Base-by-base conservation (phyloP, 1,140 invertebrate genomes). In the Lepidostoma basale region DNA sequence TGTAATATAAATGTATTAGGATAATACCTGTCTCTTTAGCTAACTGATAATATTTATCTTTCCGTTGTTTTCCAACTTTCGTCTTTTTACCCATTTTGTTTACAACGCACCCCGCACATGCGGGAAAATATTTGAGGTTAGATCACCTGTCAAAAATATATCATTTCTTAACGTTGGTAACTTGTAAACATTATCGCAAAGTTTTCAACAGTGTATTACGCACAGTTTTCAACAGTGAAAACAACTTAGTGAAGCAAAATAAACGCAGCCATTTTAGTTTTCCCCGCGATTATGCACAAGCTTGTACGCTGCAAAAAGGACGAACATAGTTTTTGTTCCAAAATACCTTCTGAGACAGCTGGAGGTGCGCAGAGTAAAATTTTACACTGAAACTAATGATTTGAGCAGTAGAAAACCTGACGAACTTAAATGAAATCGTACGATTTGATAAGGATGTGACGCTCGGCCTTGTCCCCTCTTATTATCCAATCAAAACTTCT, bases 11-110 rank as follows among this genome's bases (percentile, higher is more conserved):
- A n/a, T n/a, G n/a, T n/a, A n/a, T n/a, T n/a, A n/a, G n/a, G n/a
- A n/a, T n/a, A n/a, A n/a, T 23, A 96, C 96, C 98, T 75, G 96
- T 97, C 88, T 99, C 97, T 83, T 99, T 99, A 16, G 98, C 97
- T 74, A 99, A 85, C 76, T 98, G 93, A 84, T 99, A 99, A 85
- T 94, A 99, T 84, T 97, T 98, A 89, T 99, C 98, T 79, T 92
- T 95, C 23, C 98, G 88, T 75, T 97, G 92, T 84, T 99, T 99
- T 89, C 98, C 98, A 81, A 95, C 88, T 91, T 99, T 99, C 0
- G 86, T 82, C 80, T 99, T 99, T 77, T 98, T 98, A 28, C 95
- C 96, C 97, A 99, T 99, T 78, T 83, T 89, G 44, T 47, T 63
- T 59, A 54, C 49, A 33, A 60, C 60, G 54, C 30, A 10, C 28